Evolutionary conservation across 2,888 invertebrate species (phyloP), one percentile per base, ranked within the genome.

Genomic region (Thecophora atra): DNA sequence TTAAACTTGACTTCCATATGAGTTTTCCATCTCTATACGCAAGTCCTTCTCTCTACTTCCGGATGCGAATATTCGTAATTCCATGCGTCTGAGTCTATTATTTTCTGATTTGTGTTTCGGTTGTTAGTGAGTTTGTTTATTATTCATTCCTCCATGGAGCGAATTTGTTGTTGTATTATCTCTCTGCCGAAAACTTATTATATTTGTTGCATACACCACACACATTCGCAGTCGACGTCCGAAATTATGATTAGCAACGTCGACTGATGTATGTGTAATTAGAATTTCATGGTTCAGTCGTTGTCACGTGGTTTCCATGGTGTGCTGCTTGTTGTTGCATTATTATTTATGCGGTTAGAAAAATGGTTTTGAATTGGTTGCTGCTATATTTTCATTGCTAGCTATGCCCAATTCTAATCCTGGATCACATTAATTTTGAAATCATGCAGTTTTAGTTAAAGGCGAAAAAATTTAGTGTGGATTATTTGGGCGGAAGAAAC

Each of bases 181-280:
- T 54, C 42, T 37, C 13, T 26, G 30, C 28, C 26, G n/a, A 58
- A 17, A 21, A 17, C 47, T 64, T 52, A 30, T 66, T 66, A 52
- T 52, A 17, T 19, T 68, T 13, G 68, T 58, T 58, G 56, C 19
- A 15, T 58, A 19, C 54, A 54, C 7, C 21, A 54, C 13, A 54
- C 13, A 13, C 19, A 28, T 67, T 67, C 67, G 7, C 51, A 30
- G 54, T 54, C 26, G 13, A 24, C 26, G 26, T 68, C 44, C 42
- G 44, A 68, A 58, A 68, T 68, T 68, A 68, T 68, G 68, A 68
- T 68, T 58, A 58, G 68, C 68, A 58, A 26, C 68, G 26, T 24
- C 42, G 56, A 68, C 58, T 68, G 68, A 58, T 58, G 68, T 56
- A 58, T 68, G 68, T 68, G 56, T 58, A 68, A 68, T 68, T 68